phyloP scores from a whole-genome alignment of 2,888 invertebrate species.

The Oscheius onirici region DNA sequence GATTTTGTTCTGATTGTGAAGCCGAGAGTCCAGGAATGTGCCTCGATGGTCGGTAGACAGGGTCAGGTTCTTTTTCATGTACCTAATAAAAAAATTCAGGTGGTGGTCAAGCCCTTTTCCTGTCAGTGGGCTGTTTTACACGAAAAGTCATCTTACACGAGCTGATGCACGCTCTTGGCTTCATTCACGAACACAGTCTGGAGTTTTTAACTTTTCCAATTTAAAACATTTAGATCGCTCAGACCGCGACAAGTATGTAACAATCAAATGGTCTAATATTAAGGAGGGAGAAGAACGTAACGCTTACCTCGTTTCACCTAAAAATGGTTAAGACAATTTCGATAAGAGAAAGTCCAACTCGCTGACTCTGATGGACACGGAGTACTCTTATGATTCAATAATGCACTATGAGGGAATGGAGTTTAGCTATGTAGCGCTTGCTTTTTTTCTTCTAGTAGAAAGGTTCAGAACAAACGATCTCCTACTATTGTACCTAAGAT shows the following conservation, averaged over 20 bases:
- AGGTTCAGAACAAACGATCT: background rate
- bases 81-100: background rate
- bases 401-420: slow-evolving; percentile 18
- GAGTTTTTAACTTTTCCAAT: background rate
- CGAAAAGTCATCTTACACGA: slow-evolving; percentile 14
- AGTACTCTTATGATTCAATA: slow-evolving; percentile 14
- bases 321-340: slow-evolving; percentile 9
- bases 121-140: background rate
- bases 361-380: slow-evolving; percentile 9
- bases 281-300: slow-evolving; percentile 13
- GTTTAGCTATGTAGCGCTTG: background rate
- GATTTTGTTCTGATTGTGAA: slow-evolving; percentile 8
- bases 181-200: slow-evolving; percentile 22
- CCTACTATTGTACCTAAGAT: slow-evolving; percentile 9
- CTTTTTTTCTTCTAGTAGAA: background rate
- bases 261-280: slow-evolving; percentile 5
- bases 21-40: background rate
- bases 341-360: background rate
- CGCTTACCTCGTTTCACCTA: too few relatives aligned
- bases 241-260: slow-evolving; percentile 14
- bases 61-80: background rate
- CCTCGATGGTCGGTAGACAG: slow-evolving; percentile 23
- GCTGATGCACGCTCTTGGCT: slow-evolving; percentile 20
- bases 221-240: background rate
- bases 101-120: slow-evolving; percentile 4